Conservation (phyloP, 2,113 vertebrate genomes). For the Dasyprocta punctata region DNA sequence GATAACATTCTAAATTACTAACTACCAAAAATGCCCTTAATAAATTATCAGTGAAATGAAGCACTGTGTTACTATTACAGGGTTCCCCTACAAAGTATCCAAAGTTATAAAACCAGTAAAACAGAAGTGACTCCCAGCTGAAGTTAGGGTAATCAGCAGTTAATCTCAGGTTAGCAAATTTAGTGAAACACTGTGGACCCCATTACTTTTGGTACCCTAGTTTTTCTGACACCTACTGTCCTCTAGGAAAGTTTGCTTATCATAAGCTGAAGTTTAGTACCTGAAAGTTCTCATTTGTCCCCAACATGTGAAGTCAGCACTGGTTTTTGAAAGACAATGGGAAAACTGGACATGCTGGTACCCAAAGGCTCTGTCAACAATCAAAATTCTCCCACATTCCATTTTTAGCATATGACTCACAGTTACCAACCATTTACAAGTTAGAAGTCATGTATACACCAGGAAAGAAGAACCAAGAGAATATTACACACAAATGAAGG, state of each 20-base stretch:
- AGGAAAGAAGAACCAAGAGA: not conserved
- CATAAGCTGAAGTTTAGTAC: not conserved
- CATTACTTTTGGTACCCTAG: not conserved
- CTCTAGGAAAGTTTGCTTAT: not conserved
- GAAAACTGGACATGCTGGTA: not conserved
- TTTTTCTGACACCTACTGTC: not conserved
- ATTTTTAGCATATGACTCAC: not conserved
- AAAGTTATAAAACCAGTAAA: conserved; percentile 21
- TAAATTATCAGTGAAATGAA: conserved; percentile 17
- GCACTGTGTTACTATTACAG: not conserved
- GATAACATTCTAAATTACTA: not conserved
- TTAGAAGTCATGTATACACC: not conserved
- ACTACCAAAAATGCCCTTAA: not conserved
- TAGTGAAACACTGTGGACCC: not conserved
- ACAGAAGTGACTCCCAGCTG: not conserved
- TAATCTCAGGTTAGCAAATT: not conserved
- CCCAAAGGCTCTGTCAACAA: not conserved
- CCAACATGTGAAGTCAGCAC: not conserved
- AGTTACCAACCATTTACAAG: not conserved
- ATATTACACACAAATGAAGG: not conserved
- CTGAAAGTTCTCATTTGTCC: not conserved
- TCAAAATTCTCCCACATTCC: not conserved
- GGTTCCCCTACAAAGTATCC: not conserved
- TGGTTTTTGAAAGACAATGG: not conserved
- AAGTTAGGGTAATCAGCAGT: not conserved